phyloP scores from a whole-genome alignment of 2,113 vertebrate species.

The Laterallus jamaicensis region DNA sequence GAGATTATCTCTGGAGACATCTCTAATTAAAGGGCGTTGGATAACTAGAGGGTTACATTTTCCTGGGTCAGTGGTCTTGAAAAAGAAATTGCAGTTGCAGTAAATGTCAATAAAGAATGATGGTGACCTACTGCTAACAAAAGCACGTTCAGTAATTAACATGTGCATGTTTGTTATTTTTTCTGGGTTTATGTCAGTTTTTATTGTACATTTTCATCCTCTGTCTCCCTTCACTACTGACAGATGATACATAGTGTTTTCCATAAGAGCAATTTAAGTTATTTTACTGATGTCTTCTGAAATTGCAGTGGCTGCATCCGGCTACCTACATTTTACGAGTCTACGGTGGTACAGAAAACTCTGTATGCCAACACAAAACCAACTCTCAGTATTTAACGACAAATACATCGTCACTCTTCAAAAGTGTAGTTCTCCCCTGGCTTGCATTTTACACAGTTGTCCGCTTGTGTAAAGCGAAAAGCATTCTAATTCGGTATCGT shows the following conservation, averaged over 20 bases:
- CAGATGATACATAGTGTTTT: neutral
- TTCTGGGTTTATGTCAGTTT: neutral
- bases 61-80: slow-evolving; percentile 62
- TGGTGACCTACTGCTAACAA: slow-evolving; percentile 44
- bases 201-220: neutral
- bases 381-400: neutral
- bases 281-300: neutral
- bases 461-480: neutral
- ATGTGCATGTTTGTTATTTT: slow-evolving; percentile 29
- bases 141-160: slow-evolving; percentile 39
- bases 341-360: neutral
- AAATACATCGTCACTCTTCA: neutral
- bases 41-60: slow-evolving; percentile 50
- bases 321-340: neutral
- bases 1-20: slow-evolving; percentile 48
- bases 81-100: slow-evolving; percentile 31
- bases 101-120: slow-evolving; percentile 44
- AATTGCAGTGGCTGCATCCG: neutral
- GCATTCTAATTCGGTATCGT: neutral
- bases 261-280: neutral
- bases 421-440: neutral
- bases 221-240: neutral
- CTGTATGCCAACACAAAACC: neutral
- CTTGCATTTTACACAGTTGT: neutral
- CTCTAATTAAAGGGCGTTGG: slow-evolving; percentile 42